Base-by-base conservation (phyloP, 2,888 invertebrate species). In the Automeris io region DNA sequence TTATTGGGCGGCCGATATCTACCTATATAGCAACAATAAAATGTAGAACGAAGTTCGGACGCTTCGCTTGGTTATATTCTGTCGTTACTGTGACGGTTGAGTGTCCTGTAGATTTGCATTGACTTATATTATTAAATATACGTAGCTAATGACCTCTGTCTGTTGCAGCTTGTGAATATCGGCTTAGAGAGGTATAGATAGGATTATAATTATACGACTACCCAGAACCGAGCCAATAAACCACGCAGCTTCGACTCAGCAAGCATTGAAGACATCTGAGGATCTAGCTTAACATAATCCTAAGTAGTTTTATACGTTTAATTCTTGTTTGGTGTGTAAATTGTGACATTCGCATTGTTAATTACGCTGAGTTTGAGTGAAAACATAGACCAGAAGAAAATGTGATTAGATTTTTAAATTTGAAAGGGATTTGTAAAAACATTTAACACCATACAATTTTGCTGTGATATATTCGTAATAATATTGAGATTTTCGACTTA, bases 261-360 rank as follows among this genome's bases (percentile, higher is more conserved):
- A 92, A 92, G 92, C 93, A 93, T 93, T 93, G 93, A 93, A 91
- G 92, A 93, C 93, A 93, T 93, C 92, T 92, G 92, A 92, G 92
- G 92, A 92, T 91, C 89, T 73, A 76, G 71, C 70, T 58, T 74
- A 74, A 66, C 62, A 67, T 68, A 66, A 61, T 66, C 61, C 56
- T 69, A 70, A 90, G 88, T 56, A 88, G 83, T 82, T 87, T 83
- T 86, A 70, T 73, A 77, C 72, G 57, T 65, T 36, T 51, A 65
- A 58, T 66, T 60, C 71, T 77, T 73, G 55, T 68, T 73, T 71
- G 65, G 75, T 77, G 76, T 65, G 41, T 57, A 67, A 72, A 72
- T 70, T 69, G 72, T 70, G 73, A 72, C 57, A 65, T 58, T 69
- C 63, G 56, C 61, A 62, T 61, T 66, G 59, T 54, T 64, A 57